Evolutionary conservation across 2,797 vertebrate genomes (phyloP).

Genomic region (Sebastes cheni): DNA sequence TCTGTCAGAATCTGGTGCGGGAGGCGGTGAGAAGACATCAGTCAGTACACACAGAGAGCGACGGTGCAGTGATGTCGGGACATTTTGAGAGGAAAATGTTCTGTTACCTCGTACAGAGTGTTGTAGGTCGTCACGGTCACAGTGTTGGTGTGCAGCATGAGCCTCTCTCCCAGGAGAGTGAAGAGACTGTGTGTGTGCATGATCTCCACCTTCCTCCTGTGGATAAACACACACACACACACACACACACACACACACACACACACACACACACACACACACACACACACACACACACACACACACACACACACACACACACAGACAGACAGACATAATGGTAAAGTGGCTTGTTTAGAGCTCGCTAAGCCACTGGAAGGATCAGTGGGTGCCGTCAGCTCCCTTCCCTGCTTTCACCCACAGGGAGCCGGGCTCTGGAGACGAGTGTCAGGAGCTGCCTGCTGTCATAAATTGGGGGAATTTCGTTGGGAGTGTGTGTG

Average conservation of each 20-base stretch:
- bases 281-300: conserved; percentile 22
- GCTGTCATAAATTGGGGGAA: conserved; percentile 65
- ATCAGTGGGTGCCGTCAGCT: conserved; percentile 54
- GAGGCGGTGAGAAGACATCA: background rate
- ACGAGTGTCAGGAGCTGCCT: conserved; percentile 65
- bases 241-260: background rate
- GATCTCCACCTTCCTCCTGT: conserved; percentile 96
- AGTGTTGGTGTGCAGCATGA: conserved; percentile 93
- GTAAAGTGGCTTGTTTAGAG: conserved; percentile 65
- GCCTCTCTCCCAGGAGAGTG: conserved; percentile 92
- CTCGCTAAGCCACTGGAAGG: conserved; percentile 58
- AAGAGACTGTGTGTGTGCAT: conserved; percentile 99
- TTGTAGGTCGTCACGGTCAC: conserved; percentile 95
- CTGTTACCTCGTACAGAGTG: conserved; percentile 93
- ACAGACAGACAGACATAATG: conserved; percentile 22
- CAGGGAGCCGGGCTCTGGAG: conserved; percentile 52
- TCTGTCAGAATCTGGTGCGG: conserved; percentile 91
- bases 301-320: background rate
- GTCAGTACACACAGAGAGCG: conserved; percentile 10
- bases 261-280: conserved; percentile 14
- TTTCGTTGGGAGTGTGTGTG: conserved; percentile 43
- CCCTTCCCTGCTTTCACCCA: conserved; percentile 41
- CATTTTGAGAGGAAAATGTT: conserved; percentile 16
- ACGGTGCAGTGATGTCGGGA: background rate
- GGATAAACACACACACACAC: conserved; percentile 45